These are phyloP conservation scores for Neodiprion pinetum DNA, from an alignment of 1,140 invertebrate genomes.

Conservation along the genomic window DNA sequence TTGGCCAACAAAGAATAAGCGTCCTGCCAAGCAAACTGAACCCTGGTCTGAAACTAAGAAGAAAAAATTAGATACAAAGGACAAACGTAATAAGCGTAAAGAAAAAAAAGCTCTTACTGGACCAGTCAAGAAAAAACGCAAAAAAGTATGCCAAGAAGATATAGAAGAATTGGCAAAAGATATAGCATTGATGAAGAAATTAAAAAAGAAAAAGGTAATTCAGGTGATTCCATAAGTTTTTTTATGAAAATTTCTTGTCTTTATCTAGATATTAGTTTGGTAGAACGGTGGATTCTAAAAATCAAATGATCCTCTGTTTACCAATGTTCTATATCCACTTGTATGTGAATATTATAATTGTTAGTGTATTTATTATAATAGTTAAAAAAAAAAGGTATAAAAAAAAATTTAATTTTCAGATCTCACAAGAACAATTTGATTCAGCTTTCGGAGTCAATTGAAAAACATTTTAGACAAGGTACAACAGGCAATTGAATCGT, in stretches of 20 bases:
- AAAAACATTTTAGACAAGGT: neutral
- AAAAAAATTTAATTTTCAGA: slow-evolving; percentile 43
- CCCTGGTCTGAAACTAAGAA: slow-evolving; percentile 85
- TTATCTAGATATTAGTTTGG: no score
- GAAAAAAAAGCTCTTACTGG: slow-evolving; percentile 54
- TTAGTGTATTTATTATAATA: slow-evolving; percentile 18
- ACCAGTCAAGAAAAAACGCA: slow-evolving; percentile 56
- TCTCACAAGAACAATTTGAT: slow-evolving; percentile 58
- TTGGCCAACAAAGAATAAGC: slow-evolving; percentile 77
- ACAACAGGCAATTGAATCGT: neutral
- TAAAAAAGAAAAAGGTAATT: slow-evolving; percentile 83
- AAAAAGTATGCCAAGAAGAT: slow-evolving; percentile 74
- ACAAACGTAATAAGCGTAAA: slow-evolving; percentile 67
- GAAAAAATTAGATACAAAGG: slow-evolving; percentile 72
- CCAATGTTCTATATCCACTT: neutral
- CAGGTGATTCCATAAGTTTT: no score
- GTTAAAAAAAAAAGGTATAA: neutral
- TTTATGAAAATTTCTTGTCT: no score
- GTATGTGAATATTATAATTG: neutral
- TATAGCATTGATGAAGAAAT: slow-evolving; percentile 84
- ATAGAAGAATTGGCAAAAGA: slow-evolving; percentile 85
- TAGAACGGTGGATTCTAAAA: no score
- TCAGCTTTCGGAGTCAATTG: slow-evolving; percentile 44
- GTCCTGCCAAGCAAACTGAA: slow-evolving; percentile 66
- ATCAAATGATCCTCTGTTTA: no score